phyloP scores from a whole-genome alignment of 2,888 invertebrate genomes.

The Pammene aurita region DNA sequence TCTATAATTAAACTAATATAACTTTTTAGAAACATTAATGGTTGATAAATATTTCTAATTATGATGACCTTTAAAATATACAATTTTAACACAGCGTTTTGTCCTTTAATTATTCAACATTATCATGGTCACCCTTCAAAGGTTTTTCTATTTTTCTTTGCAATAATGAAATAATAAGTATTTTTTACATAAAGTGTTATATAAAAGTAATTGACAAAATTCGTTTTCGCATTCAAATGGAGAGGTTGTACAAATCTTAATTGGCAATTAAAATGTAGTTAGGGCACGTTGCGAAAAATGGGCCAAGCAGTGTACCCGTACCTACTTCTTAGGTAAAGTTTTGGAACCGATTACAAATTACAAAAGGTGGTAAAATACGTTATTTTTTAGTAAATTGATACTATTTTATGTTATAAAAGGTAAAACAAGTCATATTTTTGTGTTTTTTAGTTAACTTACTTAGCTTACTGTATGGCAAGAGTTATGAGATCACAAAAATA shows the following conservation, averaged over 20 bases:
- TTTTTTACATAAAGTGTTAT: background rate
- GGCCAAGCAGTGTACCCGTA: background rate
- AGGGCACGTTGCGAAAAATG: conserved; percentile 13
- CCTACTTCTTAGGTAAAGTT: background rate
- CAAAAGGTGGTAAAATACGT: background rate
- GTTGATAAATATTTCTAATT: too few relatives aligned
- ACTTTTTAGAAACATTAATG: too few relatives aligned
- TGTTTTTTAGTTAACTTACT: too few relatives aligned
- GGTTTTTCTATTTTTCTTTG: background rate
- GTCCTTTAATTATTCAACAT: background rate
- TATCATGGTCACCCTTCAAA: conserved; percentile 3
- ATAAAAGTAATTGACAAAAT: background rate
- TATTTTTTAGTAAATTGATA: background rate
- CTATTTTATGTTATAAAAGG: too few relatives aligned
- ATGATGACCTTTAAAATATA: background rate
- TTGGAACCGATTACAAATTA: conserved; percentile 5
- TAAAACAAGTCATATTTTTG: too few relatives aligned
- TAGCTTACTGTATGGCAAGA: too few relatives aligned
- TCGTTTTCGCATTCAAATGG: background rate
- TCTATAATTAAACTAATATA: too few relatives aligned
- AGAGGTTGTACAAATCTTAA: conserved; percentile 25
- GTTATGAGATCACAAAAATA: too few relatives aligned
- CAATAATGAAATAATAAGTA: background rate
- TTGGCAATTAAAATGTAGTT: conserved; percentile 18
- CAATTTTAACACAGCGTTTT: background rate